phyloP scores from a whole-genome alignment of 2,113 vertebrate species.

The Puntigrus tetrazona region DNA sequence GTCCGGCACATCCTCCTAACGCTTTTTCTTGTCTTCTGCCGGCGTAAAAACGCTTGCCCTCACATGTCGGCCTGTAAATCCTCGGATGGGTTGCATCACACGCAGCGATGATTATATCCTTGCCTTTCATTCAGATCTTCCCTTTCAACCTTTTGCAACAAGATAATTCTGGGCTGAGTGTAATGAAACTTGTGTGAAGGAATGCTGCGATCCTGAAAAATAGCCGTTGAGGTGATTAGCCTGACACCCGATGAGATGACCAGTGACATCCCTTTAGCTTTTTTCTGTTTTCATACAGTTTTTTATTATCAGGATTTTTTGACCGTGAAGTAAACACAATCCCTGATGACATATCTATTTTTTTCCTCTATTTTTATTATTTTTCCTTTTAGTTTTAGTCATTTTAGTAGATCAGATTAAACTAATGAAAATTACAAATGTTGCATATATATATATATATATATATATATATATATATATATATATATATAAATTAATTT shows the following conservation, averaged over 20 bases:
- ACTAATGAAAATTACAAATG: neutral
- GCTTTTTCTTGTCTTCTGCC: neutral
- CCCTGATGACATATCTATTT: no score
- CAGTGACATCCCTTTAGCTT: neutral
- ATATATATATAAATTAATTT: no score
- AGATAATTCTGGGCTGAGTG: conserved; percentile 40
- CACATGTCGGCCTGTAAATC: conserved; percentile 55
- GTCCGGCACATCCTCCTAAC: neutral
- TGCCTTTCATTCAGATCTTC: conserved; percentile 52
- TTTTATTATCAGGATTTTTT: neutral
- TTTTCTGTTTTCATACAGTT: neutral
- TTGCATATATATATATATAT: no score
- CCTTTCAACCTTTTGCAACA: conserved; percentile 49
- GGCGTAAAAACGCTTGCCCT: conserved; percentile 42
- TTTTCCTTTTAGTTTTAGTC: neutral
- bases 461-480: no score
- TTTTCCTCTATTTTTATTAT: no score
- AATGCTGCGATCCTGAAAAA: neutral
- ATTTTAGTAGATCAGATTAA: neutral
- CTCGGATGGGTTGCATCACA: conserved; percentile 54
- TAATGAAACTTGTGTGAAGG: conserved; percentile 7
- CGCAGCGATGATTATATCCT: conserved; percentile 56
- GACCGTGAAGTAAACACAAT: neutral
- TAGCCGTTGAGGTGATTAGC: neutral
- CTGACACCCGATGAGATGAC: neutral